These are phyloP conservation scores for Sarcoramphus papa DNA, from an alignment of 2,797 vertebrate species.

Conservation along the genomic window DNA sequence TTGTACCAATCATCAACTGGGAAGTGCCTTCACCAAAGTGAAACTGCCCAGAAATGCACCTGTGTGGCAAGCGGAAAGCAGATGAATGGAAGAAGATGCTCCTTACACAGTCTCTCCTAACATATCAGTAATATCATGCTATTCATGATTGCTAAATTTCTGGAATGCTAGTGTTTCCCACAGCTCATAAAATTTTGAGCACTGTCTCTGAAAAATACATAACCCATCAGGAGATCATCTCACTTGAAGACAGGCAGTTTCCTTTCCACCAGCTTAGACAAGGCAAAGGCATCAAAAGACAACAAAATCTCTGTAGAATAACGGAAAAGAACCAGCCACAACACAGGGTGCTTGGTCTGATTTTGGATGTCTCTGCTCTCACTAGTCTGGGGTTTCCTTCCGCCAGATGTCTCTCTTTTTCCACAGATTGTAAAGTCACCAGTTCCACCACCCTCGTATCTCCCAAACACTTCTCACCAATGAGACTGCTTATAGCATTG, in stretches of 20 bases:
- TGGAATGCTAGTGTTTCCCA: background rate
- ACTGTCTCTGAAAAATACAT: background rate
- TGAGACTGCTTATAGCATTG: background rate
- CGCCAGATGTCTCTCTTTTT: background rate
- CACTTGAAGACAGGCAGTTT: background rate
- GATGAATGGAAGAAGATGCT: background rate
- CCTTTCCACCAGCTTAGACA: background rate
- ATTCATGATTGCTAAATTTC: background rate
- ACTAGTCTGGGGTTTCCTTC: background rate
- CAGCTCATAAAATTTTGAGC: background rate
- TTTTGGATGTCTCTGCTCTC: background rate
- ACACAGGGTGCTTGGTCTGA: background rate
- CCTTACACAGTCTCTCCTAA: background rate
- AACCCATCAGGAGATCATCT: background rate
- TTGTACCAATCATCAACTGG: background rate
- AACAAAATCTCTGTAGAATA: background rate
- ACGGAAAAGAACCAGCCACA: background rate
- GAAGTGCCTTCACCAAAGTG: background rate
- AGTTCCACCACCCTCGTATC: background rate
- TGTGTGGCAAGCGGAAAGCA: background rate
- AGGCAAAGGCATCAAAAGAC: background rate
- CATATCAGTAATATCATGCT: background rate
- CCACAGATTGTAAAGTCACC: background rate
- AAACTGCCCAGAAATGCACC: background rate
- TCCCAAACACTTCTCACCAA: background rate